Evolutionary conservation across 2,113 vertebrate species (phyloP).

Genomic region (Odontophorus gujanensis): DNA sequence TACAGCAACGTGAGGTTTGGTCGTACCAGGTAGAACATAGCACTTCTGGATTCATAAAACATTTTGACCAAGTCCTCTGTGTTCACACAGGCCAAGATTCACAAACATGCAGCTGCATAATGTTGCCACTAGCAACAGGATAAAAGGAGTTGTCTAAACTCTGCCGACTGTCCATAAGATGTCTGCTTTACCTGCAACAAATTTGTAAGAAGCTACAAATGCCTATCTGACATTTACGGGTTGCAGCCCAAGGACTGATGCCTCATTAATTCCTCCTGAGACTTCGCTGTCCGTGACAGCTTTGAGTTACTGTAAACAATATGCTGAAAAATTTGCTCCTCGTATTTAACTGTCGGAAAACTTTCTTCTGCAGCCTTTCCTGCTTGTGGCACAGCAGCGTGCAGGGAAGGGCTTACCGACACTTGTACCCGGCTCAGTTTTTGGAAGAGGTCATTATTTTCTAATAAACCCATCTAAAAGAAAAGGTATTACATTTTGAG

Average conservation of each 20-base stretch:
- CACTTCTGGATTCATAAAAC: background rate
- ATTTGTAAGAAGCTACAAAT: background rate
- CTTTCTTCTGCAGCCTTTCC: background rate
- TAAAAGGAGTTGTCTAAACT: background rate
- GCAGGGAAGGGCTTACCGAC: background rate
- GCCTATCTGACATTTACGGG: background rate
- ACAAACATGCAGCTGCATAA: background rate
- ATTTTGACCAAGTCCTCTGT: background rate
- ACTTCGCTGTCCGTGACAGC: background rate
- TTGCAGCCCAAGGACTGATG: background rate
- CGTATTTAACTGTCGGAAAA: constrained; percentile 33
- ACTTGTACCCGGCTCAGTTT: background rate
- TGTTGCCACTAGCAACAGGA: background rate
- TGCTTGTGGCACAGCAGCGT: background rate
- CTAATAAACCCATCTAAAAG: constrained; percentile 46
- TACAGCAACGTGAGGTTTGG: background rate
- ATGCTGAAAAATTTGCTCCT: background rate
- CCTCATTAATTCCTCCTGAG: constrained; percentile 24
- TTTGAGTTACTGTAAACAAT: constrained; percentile 40
- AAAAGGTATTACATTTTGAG: constrained; percentile 54
- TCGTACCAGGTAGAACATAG: background rate
- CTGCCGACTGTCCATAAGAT: background rate
- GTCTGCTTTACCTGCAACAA: background rate
- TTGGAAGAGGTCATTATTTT: constrained; percentile 44
- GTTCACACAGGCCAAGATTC: background rate